A percentile compares a stretch with the other conserved stretches of the same genome.
phyloP scores from a whole-genome alignment of 1,140 invertebrate genomes.

The Thaumetopoea pityocampa region DNA sequence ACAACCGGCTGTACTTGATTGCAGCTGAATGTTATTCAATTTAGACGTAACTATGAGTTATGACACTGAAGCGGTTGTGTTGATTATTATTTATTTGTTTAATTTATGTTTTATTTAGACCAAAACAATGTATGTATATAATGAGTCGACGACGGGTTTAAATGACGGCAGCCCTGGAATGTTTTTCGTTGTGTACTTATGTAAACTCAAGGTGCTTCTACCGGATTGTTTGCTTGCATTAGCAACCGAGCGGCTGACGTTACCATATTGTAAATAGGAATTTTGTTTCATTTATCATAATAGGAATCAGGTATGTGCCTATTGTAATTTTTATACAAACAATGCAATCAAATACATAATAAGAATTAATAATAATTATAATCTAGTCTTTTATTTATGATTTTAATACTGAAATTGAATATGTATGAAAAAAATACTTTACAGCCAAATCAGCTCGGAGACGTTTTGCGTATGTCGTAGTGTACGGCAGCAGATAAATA shows the following conservation, averaged over 20 bases:
- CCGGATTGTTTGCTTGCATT: conserved; percentile 32
- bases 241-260: conserved; percentile 39
- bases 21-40: conserved; percentile 26
- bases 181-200: conserved; percentile 68
- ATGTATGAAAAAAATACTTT: too few species aligned
- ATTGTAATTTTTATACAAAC: conserved; percentile 72
- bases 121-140: conserved; percentile 53
- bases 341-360: conserved; percentile 66
- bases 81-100: conserved; percentile 71
- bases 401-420: too few species aligned
- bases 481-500: too few species aligned
- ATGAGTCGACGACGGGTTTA: conserved; percentile 48
- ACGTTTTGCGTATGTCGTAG: too few species aligned
- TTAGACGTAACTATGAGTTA: conserved; percentile 29
- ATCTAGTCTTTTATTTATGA: too few species aligned
- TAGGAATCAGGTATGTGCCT: conserved; percentile 60
- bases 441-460: too few species aligned
- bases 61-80: conserved; percentile 62
- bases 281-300: conserved; percentile 51
- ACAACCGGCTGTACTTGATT: conserved; percentile 31
- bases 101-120: conserved; percentile 68
- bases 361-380: too few species aligned
- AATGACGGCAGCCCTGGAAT: conserved; percentile 47
- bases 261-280: conserved; percentile 62
- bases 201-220: conserved; percentile 59